phyloP scores from a whole-genome alignment of 2,888 invertebrate genomes.

The Hanleya hanleyi region DNA sequence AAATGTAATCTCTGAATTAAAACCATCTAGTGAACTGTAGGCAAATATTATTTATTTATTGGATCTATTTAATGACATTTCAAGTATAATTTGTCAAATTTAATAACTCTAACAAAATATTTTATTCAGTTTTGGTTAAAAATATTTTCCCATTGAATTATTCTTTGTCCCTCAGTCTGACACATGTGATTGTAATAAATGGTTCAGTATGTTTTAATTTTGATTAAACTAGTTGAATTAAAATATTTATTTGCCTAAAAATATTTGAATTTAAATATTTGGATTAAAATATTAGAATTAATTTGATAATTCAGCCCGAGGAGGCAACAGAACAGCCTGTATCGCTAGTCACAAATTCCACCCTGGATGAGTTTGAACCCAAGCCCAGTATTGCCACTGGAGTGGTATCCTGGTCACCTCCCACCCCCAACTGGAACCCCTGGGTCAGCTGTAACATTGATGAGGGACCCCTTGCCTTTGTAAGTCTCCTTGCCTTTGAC shows the following conservation, averaged over 20 bases:
- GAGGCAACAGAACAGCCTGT: conserved; percentile 62
- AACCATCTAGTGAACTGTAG: background rate
- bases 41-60: background rate
- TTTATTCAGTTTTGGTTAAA: too few species aligned
- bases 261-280: too few species aligned
- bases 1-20: background rate
- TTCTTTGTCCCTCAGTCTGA: too few species aligned
- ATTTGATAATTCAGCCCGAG: conserved; percentile 26
- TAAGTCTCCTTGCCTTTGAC: conserved; percentile 46
- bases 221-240: too few species aligned
- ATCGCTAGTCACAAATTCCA: conserved; percentile 77
- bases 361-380: conserved; percentile 80
- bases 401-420: conserved; percentile 97
- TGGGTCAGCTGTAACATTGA: conserved; percentile 98
- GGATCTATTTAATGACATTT: background rate
- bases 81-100: too few species aligned
- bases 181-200: too few species aligned
- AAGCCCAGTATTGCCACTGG: conserved; percentile 78
- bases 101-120: too few species aligned
- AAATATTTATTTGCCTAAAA: too few species aligned
- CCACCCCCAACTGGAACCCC: conserved; percentile 96
- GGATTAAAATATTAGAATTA: too few species aligned
- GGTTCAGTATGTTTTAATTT: too few species aligned
- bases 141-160: too few species aligned
- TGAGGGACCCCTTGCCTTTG: conserved; percentile 82